These are phyloP conservation scores for Sphinx pinastri DNA, from an alignment of 2,888 invertebrate genomes.

Conservation along the genomic window DNA sequence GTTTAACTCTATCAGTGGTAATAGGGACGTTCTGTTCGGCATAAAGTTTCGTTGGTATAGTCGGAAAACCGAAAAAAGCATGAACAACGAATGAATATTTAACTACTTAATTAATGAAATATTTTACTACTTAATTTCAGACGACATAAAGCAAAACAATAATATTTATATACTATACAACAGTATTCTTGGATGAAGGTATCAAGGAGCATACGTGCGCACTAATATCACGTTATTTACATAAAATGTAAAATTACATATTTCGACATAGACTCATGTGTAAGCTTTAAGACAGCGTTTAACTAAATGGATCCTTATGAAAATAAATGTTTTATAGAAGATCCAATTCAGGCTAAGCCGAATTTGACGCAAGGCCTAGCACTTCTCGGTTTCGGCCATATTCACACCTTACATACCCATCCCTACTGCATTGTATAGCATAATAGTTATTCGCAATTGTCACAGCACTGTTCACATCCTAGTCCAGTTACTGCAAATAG, in stretches of 20 bases:
- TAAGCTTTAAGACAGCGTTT: too few relatives aligned
- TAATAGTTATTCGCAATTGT: slow-evolving; percentile 56
- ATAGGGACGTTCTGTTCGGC: slow-evolving; percentile 11
- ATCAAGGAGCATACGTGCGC: too few relatives aligned
- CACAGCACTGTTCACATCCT: slow-evolving; percentile 54
- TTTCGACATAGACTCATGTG: too few relatives aligned
- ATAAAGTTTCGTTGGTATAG: neutral
- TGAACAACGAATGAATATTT: neutral
- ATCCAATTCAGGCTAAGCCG: too few relatives aligned
- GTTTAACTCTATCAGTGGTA: slow-evolving; percentile 54
- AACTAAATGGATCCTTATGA: too few relatives aligned
- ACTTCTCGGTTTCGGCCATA: neutral
- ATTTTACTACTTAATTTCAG: too few relatives aligned
- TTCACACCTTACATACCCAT: neutral
- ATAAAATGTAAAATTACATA: too few relatives aligned
- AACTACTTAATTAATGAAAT: too few relatives aligned
- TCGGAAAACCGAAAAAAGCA: neutral
- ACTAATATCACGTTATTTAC: too few relatives aligned
- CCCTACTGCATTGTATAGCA: slow-evolving; percentile 35
- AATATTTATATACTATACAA: too few relatives aligned
- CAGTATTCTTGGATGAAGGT: neutral
- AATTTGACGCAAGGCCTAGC: neutral
- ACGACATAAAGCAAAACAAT: too few relatives aligned
- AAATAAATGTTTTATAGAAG: too few relatives aligned
- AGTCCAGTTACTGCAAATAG: slow-evolving; percentile 54